phyloP scores from a whole-genome alignment of 2,113 vertebrate genomes.

The Grus americana region DNA sequence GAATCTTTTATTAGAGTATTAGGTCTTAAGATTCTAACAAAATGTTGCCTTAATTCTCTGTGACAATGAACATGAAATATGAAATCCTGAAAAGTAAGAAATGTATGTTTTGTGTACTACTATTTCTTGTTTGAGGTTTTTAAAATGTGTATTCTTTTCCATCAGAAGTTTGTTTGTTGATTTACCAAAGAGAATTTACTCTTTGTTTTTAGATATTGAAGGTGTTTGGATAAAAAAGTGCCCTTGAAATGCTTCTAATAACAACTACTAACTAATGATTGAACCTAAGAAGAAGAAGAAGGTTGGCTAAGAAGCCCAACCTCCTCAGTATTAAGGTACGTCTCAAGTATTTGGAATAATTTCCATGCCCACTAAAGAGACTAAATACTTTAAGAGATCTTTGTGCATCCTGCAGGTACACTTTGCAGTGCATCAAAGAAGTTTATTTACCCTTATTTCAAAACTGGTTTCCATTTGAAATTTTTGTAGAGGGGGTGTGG shows the following conservation, averaged over 20 bases:
- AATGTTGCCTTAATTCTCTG: neutral
- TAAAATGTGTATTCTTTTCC: neutral
- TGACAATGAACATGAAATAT: neutral
- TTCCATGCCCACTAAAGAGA: neutral
- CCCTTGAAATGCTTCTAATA: neutral
- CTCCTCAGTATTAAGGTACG: neutral
- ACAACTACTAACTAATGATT: neutral
- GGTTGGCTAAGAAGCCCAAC: neutral
- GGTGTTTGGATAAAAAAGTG: neutral
- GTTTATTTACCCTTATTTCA: neutral
- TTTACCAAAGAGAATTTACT: neutral
- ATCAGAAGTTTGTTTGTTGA: neutral
- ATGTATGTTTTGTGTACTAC: neutral
- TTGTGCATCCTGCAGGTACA: neutral
- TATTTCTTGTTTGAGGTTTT: neutral
- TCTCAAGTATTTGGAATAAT: neutral
- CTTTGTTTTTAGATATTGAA: neutral
- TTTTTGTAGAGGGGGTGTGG: neutral
- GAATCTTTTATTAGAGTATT: neutral
- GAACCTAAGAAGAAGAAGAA: neutral
- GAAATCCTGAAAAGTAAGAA: neutral
- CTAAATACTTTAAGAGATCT: neutral
- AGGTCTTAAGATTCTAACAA: neutral
- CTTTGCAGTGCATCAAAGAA: neutral
- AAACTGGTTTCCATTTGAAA: neutral